Evolutionary conservation across 2,888 invertebrate species (phyloP).

Genomic region (Pachymerium ferrugineum): DNA sequence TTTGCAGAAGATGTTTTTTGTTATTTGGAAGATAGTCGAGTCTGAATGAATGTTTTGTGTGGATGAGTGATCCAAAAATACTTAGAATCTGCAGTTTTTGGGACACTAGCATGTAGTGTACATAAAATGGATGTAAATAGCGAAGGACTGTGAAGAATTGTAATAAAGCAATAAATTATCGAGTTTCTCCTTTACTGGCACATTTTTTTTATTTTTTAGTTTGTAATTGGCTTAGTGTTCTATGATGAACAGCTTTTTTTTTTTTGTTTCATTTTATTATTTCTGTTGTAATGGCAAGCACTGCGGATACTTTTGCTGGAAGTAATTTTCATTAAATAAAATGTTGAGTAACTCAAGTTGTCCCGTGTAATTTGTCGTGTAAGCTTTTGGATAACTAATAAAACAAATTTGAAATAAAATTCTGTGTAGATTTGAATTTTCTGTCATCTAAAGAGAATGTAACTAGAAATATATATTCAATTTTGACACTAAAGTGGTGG

Average conservation of each 20-base stretch:
- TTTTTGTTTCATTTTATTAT: too few relatives aligned
- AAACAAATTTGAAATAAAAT: not conserved
- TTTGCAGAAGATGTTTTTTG: not conserved
- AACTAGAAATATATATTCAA: too few relatives aligned
- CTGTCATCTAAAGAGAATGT: too few relatives aligned
- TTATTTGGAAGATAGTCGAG: too few relatives aligned
- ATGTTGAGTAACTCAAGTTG: not conserved
- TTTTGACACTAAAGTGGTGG: too few relatives aligned
- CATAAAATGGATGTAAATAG: not conserved
- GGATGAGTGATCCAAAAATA: too few relatives aligned
- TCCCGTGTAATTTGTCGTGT: not conserved
- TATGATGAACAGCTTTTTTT: not conserved
- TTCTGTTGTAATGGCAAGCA: too few relatives aligned
- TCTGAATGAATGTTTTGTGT: not conserved
- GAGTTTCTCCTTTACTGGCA: not conserved
- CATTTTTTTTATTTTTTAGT: not conserved
- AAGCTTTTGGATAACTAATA: not conserved
- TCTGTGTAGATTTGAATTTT: not conserved
- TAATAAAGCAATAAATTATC: not conserved
- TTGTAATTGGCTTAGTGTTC: not conserved
- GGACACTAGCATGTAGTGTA: not conserved
- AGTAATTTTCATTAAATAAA: not conserved
- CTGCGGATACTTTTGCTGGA: too few relatives aligned
- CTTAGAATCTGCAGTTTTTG: too few relatives aligned
- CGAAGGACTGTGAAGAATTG: not conserved